Evolutionary conservation across 1,140 invertebrate species (phyloP), one percentile per base, ranked within the genome.

Genomic region (Leptinotarsa defecta): DNA sequence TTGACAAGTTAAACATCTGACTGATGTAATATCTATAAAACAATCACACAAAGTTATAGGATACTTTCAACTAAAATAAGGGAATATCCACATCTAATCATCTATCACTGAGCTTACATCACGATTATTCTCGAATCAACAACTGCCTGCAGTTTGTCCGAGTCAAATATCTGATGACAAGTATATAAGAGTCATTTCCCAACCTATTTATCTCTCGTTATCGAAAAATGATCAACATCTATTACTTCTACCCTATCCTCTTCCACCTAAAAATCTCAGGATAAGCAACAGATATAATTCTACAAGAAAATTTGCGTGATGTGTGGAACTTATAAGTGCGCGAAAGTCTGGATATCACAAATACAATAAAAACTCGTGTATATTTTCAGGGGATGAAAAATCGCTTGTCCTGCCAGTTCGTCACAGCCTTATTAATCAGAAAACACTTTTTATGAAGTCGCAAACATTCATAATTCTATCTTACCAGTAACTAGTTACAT

Each of bases 341-440:
- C 17, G 6, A 57, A 8, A 57, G 13, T 57, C 52, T 57, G 52
- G 52, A 57, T 57, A 57, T 57, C 52, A 57, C 52, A 57, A 17
- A 57, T 17, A 2, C 52, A 57, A 57, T 57, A 57, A 57, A 57
- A 43, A 43, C 34, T 57, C 52, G 6, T 15, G 52, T 57, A 57
- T 17, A 57, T 19, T 57, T 57, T 57, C 52, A 57, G n/a, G n/a
- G 52, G n/a, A 57, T 19, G 52, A 57, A 57, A 57, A 57, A 17
- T 57, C 52, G 15, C n/a, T 3, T 57, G 17, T 57, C 52, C 52
- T 57, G 52, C 52, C 52, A 57, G 52, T 57, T 57, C 52, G 15
- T 57, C 52, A 57, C 52, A 57, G 52, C 52, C 52, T 57, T 57
- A 57, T 57, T 57, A 15, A 57, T 57, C 52, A 57, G 52, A 57